Percentiles rank a stretch among this genome's conserved stretches.
Evolutionary conservation across 1,140 invertebrate genomes (phyloP).

Genomic region (Sipha flava): DNA sequence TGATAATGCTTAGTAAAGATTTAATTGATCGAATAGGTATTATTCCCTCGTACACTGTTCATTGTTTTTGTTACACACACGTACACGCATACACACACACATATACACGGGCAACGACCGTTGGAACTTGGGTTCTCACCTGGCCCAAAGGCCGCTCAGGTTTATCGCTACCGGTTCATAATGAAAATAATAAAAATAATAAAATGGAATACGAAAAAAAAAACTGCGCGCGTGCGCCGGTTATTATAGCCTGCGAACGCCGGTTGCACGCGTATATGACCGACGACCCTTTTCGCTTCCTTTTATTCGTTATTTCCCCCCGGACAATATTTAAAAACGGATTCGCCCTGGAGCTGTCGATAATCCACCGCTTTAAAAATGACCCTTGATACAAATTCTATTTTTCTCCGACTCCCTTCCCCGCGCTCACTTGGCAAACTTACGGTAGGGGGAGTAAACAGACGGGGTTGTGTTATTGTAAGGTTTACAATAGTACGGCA

Average conservation of each 20-base stretch:
- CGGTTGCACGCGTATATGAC: conserved; percentile 2
- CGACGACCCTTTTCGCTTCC: not conserved
- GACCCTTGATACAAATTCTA: conserved; percentile 27
- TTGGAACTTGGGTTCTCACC: not conserved
- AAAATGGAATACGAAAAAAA: no score
- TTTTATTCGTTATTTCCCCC: not conserved
- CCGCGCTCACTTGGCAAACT: no score
- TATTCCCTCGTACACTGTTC: no score
- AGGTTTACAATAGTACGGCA: conserved; percentile 12
- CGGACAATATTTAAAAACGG: conserved; percentile 28
- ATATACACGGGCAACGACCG: not conserved
- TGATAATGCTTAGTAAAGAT: no score
- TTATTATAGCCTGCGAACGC: not conserved
- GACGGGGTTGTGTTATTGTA: conserved; percentile 28
- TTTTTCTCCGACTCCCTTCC: not conserved
- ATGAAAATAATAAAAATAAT: no score
- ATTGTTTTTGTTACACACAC: not conserved
- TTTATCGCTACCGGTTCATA: conserved; percentile 25
- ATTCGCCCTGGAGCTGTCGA: conserved; percentile 28
- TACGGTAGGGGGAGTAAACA: not conserved
- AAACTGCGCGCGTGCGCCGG: not conserved
- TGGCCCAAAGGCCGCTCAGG: conserved; percentile 4
- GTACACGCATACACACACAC: no score
- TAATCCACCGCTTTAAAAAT: conserved; percentile 32
- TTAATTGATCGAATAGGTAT: no score